Conservation (phyloP, 2,113 vertebrate genomes). For the Hassar affinis region DNA sequence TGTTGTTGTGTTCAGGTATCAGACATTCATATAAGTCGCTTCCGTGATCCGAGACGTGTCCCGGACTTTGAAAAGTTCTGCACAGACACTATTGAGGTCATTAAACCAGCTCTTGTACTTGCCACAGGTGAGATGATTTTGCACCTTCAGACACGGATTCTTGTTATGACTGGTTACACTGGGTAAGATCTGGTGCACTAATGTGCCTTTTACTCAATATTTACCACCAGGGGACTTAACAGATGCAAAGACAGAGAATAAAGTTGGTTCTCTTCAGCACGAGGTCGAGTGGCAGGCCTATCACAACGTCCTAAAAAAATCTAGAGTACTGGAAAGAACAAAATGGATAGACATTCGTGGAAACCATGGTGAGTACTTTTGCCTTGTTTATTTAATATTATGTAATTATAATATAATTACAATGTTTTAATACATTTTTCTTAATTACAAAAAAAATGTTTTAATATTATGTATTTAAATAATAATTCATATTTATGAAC, state of each 20-base stretch:
- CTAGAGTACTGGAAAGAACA: conserved; percentile 87
- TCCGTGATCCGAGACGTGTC: conserved; percentile 79
- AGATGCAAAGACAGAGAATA: conserved; percentile 88
- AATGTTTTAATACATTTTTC: too few species aligned
- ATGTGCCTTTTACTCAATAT: background rate
- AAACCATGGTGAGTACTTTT: conserved; percentile 84
- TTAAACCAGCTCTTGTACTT: conserved; percentile 87
- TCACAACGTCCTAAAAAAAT: conserved; percentile 85
- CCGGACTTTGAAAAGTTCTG: conserved; percentile 93
- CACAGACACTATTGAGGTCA: conserved; percentile 82
- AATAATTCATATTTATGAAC: background rate
- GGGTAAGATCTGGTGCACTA: background rate
- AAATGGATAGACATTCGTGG: conserved; percentile 95
- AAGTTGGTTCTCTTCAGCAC: conserved; percentile 86
- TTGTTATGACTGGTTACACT: background rate
- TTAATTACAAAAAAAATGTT: too few species aligned
- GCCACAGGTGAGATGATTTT: conserved; percentile 81
- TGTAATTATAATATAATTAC: too few species aligned
- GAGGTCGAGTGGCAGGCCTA: conserved; percentile 95
- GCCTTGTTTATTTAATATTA: background rate
- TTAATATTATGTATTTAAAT: too few species aligned
- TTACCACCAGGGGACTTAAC: conserved; percentile 86
- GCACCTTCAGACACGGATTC: background rate
- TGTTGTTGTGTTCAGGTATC: conserved; percentile 72
- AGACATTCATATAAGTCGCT: conserved; percentile 94